Percentiles rank a stretch among this genome's conserved stretches.
These are phyloP conservation scores for Xenopus borealis DNA, from an alignment of 2,113 vertebrate species.

Conservation along the genomic window DNA sequence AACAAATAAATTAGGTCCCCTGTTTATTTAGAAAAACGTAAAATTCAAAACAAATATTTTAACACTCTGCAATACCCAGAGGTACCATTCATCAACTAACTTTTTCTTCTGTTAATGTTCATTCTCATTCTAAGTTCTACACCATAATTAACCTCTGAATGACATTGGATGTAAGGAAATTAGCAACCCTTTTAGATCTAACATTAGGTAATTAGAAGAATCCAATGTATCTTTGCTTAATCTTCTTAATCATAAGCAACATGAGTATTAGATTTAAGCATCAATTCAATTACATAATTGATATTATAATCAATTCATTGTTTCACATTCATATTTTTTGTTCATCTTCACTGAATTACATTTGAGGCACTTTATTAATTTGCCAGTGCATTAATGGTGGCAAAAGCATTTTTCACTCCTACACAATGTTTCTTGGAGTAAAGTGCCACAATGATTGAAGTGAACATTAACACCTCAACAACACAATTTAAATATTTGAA, in stretches of 20 bases:
- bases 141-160: slow-evolving; percentile 6
- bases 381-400: no score
- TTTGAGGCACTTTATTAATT: no score
- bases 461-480: no score
- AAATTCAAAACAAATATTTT: slow-evolving; percentile 5
- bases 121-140: not conserved
- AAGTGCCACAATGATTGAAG: no score
- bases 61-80: not conserved
- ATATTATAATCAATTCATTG: no score
- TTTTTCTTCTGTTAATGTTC: not conserved
- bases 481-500: no score
- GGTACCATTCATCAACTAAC: slow-evolving; percentile 5
- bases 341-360: no score
- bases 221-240: not conserved
- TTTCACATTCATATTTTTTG: no score
- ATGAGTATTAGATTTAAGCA: no score
- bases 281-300: no score
- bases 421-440: no score
- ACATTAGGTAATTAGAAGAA: slow-evolving; percentile 10
- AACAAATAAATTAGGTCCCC: slow-evolving; percentile 3
- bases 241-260: not conserved
- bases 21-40: not conserved
- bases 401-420: no score
- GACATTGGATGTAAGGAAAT: not conserved
- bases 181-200: slow-evolving; percentile 1